Evolutionary conservation across 2,113 vertebrate species (phyloP), one percentile per base, ranked within the genome.

Genomic region (Otolemur garnettii): DNA sequence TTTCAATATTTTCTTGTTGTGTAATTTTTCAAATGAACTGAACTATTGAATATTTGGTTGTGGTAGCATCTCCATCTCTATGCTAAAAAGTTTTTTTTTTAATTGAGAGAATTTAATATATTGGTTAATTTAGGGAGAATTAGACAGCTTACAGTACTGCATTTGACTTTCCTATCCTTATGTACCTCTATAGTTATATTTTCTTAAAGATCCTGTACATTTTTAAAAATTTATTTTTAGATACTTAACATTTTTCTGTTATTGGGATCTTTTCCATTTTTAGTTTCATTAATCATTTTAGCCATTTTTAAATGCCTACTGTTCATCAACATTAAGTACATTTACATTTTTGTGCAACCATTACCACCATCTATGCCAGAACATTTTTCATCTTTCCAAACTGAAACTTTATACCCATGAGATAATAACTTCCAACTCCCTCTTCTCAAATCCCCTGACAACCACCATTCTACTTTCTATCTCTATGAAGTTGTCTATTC

Each of bases 1-100:
- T 86, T 80, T 90, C 77, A 72, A 2, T 90, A 50, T 90, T 90
- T 93, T 90, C 64, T 90, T 80, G 11, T 77, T 93, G 74, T 28
- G 21, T 83, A 92, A 60, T 71, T 84, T 84, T 79, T 30, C 30
- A 42, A 55, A 53, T 89, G 42, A 89, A 57, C 71, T 14, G 64
- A 50, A 85, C 3, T 85, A 84, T 19, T 66, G 78, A 71, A 55
- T 80, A 71, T 89, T 78, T 80, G 64, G 28, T 93, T 78, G 14
- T 90, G 9, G 71, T 80, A 86, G 18, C 55, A 30, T 53, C 38
- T 71, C 88, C 19, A 42, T 13, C 10, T 77, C 11, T 22, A 69
- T 17, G 53, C 69, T 33, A 77, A 75, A 77, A 33, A 26, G 80
- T 33, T 59, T 59, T 71, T 59, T 59, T 71, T 57, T 59, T 11